Base-by-base conservation (phyloP, 2,888 invertebrate species). In the Tetrapedia diversipes region DNA sequence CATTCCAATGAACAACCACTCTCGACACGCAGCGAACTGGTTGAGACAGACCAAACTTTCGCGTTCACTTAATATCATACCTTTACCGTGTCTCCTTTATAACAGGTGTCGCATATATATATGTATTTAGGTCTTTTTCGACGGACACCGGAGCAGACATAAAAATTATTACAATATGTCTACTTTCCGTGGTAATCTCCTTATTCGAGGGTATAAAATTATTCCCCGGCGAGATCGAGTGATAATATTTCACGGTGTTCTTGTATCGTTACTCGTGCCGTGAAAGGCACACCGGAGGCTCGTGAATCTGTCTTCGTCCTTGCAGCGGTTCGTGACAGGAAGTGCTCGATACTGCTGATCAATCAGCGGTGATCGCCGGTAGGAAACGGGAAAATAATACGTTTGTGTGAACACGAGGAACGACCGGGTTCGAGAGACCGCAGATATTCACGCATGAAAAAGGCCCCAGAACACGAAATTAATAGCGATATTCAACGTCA, bases 361-460 rank as follows among this genome's bases (percentile, higher is more conserved):
- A 41, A 47, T 56, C 64, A 43, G 10, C 76, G 65, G 16, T 22
- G 64, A 81, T 81, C 76, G 32, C 14, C 24, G 59, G 68, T 51
- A 71, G 66, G 72, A 82, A 80, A 19, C 61, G 27, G 39, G 53
- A 39, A 77, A 70, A 80, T 80, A 53, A 77, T 65, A 80, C 39
- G 68, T 69, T 71, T 79, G 66, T 41, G 49, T 45, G 39, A 7
- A n/a, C 8, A 53, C 49, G 65, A 63, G 76, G 60, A 71, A 76
- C 61, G 68, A 59, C 45, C 27, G n/a, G 47, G 27, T n/a, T 7
- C 57, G 16, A 16, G n/a, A 64, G 68, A 82, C 80, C 83, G 67
- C 82, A 82, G 65, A 75, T 56, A 69, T 68, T 71, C 57, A 37
- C 41, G 41, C 27, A 39, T 43, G 53, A 78, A 72, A 67, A 64